phyloP scores from a whole-genome alignment of 2,888 invertebrate genomes.

The Anoncus sp. region DNA sequence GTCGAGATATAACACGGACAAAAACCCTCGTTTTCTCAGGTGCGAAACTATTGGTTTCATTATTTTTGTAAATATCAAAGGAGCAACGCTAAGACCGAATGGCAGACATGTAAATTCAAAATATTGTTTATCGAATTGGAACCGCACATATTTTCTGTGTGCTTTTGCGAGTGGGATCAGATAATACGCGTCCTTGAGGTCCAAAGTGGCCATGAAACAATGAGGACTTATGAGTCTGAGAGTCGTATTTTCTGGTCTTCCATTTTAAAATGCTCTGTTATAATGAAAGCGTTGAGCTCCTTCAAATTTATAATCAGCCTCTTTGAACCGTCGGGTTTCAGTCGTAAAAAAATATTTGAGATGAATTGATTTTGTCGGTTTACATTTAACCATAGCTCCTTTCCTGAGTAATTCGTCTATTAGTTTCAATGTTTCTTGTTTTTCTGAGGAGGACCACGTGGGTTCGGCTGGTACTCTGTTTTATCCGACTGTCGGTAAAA shows the following conservation, averaged over 20 bases:
- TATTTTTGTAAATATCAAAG: conserved; percentile 64
- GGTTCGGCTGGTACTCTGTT: background rate
- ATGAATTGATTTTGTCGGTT: conserved; percentile 9
- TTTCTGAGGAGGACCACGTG: background rate
- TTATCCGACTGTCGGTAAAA: conserved; percentile 50
- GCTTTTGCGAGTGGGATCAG: conserved; percentile 47
- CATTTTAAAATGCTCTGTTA: conserved; percentile 17
- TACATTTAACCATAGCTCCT: conserved; percentile 12
- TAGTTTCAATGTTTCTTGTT: background rate
- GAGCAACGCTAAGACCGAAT: conserved; percentile 61
- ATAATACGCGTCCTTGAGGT: conserved; percentile 18
- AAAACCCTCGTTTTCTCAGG: conserved; percentile 22
- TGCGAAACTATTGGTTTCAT: conserved; percentile 62
- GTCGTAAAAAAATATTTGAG: background rate
- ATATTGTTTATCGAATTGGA: conserved; percentile 55
- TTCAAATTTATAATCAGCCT: conserved; percentile 14
- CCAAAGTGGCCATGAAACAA: conserved; percentile 9
- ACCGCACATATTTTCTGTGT: conserved; percentile 57
- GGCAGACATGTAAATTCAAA: conserved; percentile 65
- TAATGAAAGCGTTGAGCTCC: conserved; percentile 8
- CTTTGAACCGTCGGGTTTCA: conserved; percentile 7
- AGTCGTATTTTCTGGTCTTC: conserved; percentile 12
- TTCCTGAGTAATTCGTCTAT: conserved; percentile 19
- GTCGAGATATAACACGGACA: conserved; percentile 21
- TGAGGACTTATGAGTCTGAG: background rate